Evolutionary conservation across 2,113 vertebrate genomes (phyloP).

Genomic region (Ictidomys tridecemlineatus): DNA sequence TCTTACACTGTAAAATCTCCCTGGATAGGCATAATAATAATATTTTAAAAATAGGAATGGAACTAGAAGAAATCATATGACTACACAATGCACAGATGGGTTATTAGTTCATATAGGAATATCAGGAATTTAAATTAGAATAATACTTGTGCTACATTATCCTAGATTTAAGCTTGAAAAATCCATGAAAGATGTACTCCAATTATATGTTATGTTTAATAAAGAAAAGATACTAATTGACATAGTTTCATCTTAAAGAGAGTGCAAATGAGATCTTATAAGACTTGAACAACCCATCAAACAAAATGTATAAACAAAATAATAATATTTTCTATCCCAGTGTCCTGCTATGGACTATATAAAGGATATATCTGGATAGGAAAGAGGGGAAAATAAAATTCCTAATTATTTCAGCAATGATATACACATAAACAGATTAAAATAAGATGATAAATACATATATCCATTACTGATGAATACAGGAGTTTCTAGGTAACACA

Average conservation of each 20-base stretch:
- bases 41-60: not conserved
- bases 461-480: not conserved
- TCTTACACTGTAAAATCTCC: conserved; percentile 24
- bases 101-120: not conserved
- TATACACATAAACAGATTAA: conserved; percentile 32
- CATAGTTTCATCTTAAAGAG: conserved; percentile 51
- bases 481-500: conserved; percentile 27
- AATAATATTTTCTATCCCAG: not conserved
- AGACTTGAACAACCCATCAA: not conserved
- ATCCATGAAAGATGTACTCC: not conserved
- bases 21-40: conserved; percentile 21
- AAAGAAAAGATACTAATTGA: conserved; percentile 31
- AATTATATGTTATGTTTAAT: not conserved
- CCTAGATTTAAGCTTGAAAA: conserved; percentile 21
- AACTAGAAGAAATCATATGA: not conserved
- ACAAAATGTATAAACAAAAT: not conserved
- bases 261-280: conserved; percentile 6
- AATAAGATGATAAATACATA: not conserved
- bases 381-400: not conserved
- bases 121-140: conserved; percentile 47
- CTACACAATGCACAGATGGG: not conserved
- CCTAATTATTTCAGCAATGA: not conserved
- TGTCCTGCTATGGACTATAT: not conserved
- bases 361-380: not conserved
- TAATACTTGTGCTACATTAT: not conserved